phyloP scores from a whole-genome alignment of 2,113 vertebrate species.

The Apus apus region DNA sequence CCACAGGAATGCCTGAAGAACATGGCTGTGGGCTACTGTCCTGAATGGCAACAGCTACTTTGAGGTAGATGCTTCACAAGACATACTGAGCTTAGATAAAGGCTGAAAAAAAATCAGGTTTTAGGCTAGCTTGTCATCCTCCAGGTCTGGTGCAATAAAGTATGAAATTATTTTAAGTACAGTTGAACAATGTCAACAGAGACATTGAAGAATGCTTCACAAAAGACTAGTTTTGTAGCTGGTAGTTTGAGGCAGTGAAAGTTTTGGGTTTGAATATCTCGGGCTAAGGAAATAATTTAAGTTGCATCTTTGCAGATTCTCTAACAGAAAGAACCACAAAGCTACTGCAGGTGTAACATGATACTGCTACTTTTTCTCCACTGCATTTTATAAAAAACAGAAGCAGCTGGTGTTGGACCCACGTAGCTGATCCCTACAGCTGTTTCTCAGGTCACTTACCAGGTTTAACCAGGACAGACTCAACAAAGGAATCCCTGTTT shows the following conservation, averaged over 20 bases:
- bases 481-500: not conserved
- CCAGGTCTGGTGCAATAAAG: not conserved
- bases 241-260: not conserved
- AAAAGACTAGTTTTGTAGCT: not conserved
- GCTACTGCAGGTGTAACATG: not conserved
- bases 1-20: not conserved
- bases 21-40: not conserved
- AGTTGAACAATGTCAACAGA: not conserved
- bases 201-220: not conserved
- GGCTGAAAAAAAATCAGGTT: not conserved
- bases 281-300: not conserved
- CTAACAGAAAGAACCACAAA: not conserved
- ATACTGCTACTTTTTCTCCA: not conserved
- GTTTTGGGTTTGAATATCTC: not conserved
- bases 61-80: not conserved
- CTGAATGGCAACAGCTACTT: not conserved
- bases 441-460: not conserved
- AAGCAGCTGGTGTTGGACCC: not conserved
- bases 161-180: not conserved
- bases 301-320: not conserved
- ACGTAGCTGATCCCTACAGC: not conserved
- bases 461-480: not conserved
- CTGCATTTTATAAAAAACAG: not conserved
- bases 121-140: not conserved
- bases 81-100: not conserved